Conservation (phyloP, 2,888 invertebrate genomes). For the Noctua comes region DNA sequence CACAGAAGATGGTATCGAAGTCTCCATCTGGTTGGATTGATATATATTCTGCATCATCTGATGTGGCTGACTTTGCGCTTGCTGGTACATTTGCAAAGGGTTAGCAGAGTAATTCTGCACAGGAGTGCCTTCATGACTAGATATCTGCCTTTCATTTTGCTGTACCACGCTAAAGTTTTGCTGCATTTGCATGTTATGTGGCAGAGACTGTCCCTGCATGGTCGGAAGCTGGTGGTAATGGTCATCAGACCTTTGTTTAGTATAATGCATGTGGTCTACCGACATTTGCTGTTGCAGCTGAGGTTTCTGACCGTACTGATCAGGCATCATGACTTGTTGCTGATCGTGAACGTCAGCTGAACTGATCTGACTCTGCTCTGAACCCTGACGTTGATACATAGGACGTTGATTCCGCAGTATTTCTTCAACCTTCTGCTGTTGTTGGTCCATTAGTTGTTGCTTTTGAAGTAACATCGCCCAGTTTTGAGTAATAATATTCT, state of each 20-base stretch:
- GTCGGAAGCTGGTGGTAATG: slow-evolving; percentile 81
- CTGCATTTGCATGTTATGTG: slow-evolving; percentile 82
- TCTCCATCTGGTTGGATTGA: slow-evolving; percentile 72
- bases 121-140: slow-evolving; percentile 89
- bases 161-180: slow-evolving; percentile 83
- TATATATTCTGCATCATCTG: slow-evolving; percentile 75
- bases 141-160: slow-evolving; percentile 87
- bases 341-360: slow-evolving; percentile 82
- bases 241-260: slow-evolving; percentile 81
- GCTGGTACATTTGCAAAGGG: slow-evolving; percentile 87
- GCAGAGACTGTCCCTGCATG: slow-evolving; percentile 87
- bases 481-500: slow-evolving; percentile 90
- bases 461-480: slow-evolving; percentile 88
- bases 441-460: slow-evolving; percentile 88
- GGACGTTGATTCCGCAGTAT: slow-evolving; percentile 83
- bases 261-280: slow-evolving; percentile 83
- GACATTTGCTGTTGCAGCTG: slow-evolving; percentile 84
- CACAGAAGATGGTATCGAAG: slow-evolving; percentile 68
- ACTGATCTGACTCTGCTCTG: slow-evolving; percentile 87
- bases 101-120: slow-evolving; percentile 87
- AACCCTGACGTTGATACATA: slow-evolving; percentile 85
- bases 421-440: slow-evolving; percentile 88
- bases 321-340: slow-evolving; percentile 76
- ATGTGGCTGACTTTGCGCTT: slow-evolving; percentile 75
- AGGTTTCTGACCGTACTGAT: slow-evolving; percentile 78